phyloP scores from a whole-genome alignment of 2,888 invertebrate species.

The Stegana nigrithorax region DNA sequence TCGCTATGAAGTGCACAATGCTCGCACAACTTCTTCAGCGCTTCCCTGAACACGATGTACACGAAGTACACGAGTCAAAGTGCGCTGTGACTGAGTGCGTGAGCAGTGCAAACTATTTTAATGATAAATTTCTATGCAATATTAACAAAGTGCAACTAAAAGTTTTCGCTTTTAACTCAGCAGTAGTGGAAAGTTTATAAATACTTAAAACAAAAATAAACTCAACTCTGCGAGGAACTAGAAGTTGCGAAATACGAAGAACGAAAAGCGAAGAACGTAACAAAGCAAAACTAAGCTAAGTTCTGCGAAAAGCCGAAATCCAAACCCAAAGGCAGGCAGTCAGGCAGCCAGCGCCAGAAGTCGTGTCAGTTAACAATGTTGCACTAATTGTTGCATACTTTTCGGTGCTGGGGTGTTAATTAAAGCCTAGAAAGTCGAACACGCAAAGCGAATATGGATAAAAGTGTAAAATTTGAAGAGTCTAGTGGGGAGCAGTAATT shows the following conservation, averaged over 20 bases:
- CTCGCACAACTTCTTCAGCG: too few relatives aligned
- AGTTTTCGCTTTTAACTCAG: constrained; percentile 32
- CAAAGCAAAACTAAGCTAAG: background rate
- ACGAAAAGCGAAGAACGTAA: background rate
- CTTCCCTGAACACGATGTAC: too few relatives aligned
- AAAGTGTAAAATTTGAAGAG: too few relatives aligned
- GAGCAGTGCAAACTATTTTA: constrained; percentile 39
- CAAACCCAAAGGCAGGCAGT: too few relatives aligned
- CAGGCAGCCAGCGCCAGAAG: background rate
- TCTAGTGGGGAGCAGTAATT: too few relatives aligned
- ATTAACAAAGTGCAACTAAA: constrained; percentile 43
- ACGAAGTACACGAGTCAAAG: too few relatives aligned
- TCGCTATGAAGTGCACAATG: too few relatives aligned
- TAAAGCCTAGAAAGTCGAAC: too few relatives aligned
- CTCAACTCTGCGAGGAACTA: constrained; percentile 6
- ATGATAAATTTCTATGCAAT: constrained; percentile 38
- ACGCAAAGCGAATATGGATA: too few relatives aligned
- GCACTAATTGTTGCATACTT: constrained; percentile 14
- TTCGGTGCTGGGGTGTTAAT: constrained; percentile 26
- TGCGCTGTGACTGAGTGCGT: too few relatives aligned
- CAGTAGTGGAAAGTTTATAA: constrained; percentile 10
- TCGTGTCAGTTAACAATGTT: background rate
- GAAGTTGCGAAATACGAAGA: background rate
- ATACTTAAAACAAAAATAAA: constrained; percentile 14
- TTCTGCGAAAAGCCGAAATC: too few relatives aligned